phyloP scores from a whole-genome alignment of 1,140 invertebrate species.

The Medauroidea extradentata region DNA sequence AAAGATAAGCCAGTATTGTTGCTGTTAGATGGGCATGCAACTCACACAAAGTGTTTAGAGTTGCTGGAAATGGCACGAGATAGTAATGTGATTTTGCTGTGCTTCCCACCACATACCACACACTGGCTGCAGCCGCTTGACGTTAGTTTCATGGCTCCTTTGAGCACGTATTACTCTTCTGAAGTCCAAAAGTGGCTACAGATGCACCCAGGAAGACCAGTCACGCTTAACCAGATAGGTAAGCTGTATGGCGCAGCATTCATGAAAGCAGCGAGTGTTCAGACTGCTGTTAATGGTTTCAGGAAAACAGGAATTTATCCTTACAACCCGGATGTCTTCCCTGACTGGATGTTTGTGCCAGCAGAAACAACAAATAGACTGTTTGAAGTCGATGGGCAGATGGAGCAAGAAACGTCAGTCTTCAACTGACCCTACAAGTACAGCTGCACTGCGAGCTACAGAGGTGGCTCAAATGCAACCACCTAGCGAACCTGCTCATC shows the following conservation, averaged over 20 bases:
- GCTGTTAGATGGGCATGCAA: conserved; percentile 34
- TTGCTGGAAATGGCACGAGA: conserved; percentile 17
- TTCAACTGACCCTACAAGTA: no score
- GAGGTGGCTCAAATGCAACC: no score
- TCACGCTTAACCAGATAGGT: conserved; percentile 32
- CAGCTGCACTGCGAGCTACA: no score
- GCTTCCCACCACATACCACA: conserved; percentile 36
- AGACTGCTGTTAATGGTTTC: no score
- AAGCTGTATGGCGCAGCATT: conserved; percentile 33
- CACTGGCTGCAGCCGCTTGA: conserved; percentile 43
- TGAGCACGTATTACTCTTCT: conserved; percentile 41
- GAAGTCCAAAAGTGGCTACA: conserved; percentile 28
- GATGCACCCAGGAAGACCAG: conserved; percentile 30
- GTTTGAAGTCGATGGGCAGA: no score
- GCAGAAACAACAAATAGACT: no score
- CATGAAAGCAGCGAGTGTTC: conserved; percentile 14
- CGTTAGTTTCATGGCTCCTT: conserved; percentile 31
- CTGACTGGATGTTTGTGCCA: no score
- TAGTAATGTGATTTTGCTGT: conserved; percentile 37
- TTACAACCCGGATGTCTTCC: no score
- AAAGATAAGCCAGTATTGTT: conserved; percentile 30
- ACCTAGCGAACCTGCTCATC: no score
- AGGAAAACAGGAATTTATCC: no score
- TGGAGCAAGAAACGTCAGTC: no score
- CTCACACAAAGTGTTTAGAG: conserved; percentile 22